Base-by-base conservation (phyloP, 2,888 invertebrate genomes). In the Limnephilus auricula region DNA sequence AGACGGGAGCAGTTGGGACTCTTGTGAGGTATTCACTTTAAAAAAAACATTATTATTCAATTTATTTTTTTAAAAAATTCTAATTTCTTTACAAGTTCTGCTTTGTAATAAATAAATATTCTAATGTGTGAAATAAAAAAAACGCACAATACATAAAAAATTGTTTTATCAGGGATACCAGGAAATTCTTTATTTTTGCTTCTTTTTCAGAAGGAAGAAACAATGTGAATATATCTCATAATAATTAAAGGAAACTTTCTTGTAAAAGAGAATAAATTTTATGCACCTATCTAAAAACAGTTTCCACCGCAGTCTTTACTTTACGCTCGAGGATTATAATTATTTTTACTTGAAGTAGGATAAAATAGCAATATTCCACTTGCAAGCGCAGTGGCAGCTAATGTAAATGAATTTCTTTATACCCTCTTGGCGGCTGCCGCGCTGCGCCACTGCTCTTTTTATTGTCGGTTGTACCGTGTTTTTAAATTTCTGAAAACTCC, bases 361-460 rank as follows among this genome's bases (percentile, higher is more conserved):
- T 40, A 30, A 85, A n/a, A 85, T 84, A 13, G 40, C 85, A 45
- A 85, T 45, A 85, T 85, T 45, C 85, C 85, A 37, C 37, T 85
- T 85, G 85, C 85, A 5, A 30, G 40, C 34, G 31, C 40, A 85
- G 85, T 45, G 45, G 85, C 85, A 45, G 85, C n/a, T 85, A 85
- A 85, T 40, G 25, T 40, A 34, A 85, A 85, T 85, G 40, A 45
- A 45, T 40, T 45, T 45, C n/a, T 40, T 37, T 37, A 13, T 40
- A 45, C 40, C 25, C 37, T n/a, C 30, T 85, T 40, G 85, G 65
- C 85, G 12, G 30, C 37, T 32, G 25, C 82, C 25, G 32, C 82
- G 82, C 25, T 82, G 32, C 82, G 82, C 82, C 82, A 82, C 32
- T 82, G 34, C 82, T n/a, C 2, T 82, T 25, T 82, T 25, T 31